Conservation (phyloP, 53 echinoderm and acorn worm species). For the Henricia sp. region DNA sequence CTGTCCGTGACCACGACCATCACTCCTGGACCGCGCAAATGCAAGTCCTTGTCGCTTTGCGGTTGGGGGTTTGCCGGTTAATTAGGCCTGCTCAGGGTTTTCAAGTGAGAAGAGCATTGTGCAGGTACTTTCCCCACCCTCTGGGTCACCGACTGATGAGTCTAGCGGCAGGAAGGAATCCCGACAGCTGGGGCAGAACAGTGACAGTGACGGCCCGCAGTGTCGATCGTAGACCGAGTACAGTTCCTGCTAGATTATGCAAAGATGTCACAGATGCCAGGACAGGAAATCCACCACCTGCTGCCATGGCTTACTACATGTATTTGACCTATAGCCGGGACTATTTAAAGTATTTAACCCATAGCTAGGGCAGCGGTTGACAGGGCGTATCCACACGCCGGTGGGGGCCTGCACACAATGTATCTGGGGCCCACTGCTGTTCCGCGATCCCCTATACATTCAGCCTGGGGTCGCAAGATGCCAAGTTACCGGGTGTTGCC, state of each 20-base stretch:
- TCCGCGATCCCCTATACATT: no score
- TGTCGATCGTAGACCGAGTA: not conserved
- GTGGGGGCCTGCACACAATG: no score
- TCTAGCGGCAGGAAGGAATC: not conserved
- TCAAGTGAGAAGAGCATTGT: slow-evolving; percentile 1
- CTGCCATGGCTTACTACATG: not conserved
- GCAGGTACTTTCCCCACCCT: slow-evolving; percentile 8
- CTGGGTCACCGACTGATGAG: slow-evolving; percentile 1
- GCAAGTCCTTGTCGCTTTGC: no score
- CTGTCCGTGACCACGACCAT: slow-evolving; percentile 10
- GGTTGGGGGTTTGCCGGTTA: slow-evolving; percentile 12
- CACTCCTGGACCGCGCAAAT: slow-evolving; percentile 25
- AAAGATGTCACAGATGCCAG: not conserved
- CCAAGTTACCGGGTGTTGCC: no score
- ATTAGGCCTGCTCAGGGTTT: slow-evolving; percentile 1
- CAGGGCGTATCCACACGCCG: no score
- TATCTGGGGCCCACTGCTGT: no score
- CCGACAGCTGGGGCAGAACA: not conserved
- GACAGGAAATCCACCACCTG: not conserved
- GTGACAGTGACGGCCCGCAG: slow-evolving; percentile 33
- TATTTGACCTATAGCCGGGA: not conserved
- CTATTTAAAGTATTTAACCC: no score
- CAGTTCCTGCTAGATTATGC: not conserved
- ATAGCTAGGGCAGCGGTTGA: no score
- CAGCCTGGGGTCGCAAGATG: no score